Conservation (phyloP, 2,113 vertebrate genomes). For the Peromyscus leucopus region DNA sequence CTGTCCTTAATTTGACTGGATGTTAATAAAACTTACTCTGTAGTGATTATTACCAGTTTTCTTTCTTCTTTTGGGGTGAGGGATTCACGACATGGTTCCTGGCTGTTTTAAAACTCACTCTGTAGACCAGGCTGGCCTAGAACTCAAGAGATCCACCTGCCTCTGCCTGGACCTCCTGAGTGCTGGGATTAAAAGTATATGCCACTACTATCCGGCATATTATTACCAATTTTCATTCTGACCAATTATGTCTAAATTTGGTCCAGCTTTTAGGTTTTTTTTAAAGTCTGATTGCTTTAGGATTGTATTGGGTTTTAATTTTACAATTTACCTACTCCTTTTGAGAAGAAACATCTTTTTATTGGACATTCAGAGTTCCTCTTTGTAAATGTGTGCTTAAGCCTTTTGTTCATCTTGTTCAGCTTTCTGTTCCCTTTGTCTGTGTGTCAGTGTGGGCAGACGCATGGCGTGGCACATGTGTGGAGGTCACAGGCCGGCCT, state of each 20-base stretch:
- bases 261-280: not conserved
- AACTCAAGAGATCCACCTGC: no score
- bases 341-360: not conserved
- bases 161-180: no score
- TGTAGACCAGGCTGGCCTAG: no score
- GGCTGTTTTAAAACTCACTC: no score
- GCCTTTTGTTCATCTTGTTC: not conserved
- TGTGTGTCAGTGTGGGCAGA: not conserved
- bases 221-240: constrained; percentile 6
- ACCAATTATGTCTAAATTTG: not conserved
- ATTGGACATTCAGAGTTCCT: not conserved
- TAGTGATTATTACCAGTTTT: constrained; percentile 3
- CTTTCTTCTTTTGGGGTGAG: no score
- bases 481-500: not conserved
- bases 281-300: not conserved
- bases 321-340: not conserved
- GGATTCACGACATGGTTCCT: no score
- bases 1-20: not conserved
- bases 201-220: no score
- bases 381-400: not conserved
- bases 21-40: not conserved
- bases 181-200: no score
- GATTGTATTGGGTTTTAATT: constrained; percentile 32
- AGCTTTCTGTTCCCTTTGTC: not conserved
- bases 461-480: not conserved